Percentiles rank a stretch among this genome's conserved stretches.
These are phyloP conservation scores for Melanotaenia nigrans DNA, from an alignment of 2,797 vertebrate species.

Conservation along the genomic window DNA sequence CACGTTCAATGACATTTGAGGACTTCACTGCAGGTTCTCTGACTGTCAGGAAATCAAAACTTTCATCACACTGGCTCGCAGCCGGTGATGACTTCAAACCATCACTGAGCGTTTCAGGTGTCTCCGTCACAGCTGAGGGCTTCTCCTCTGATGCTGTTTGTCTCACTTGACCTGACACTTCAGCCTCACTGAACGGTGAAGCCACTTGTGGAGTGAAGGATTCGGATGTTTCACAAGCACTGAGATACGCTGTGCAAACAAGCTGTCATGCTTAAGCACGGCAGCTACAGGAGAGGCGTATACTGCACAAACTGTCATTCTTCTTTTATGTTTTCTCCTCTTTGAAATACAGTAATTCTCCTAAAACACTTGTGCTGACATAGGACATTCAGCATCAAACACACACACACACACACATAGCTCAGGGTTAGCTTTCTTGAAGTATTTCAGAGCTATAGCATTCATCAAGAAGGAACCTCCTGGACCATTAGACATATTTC, in stretches of 20 bases:
- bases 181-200: conserved; percentile 5
- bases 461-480: conserved; percentile 44
- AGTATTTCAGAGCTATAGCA: conserved; percentile 17
- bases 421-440: conserved; percentile 14
- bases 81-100: not conserved
- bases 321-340: conserved; percentile 12
- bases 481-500: conserved; percentile 26
- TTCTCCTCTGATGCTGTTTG: conserved; percentile 21
- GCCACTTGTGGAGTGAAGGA: conserved; percentile 32
- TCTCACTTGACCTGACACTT: conserved; percentile 25
- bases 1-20: too few relatives aligned
- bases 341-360: conserved; percentile 20
- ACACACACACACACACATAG: not conserved
- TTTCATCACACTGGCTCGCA: not conserved
- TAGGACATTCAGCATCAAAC: not conserved
- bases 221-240: not conserved
- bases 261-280: conserved; percentile 12
- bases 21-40: not conserved
- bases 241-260: conserved; percentile 9
- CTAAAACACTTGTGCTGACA: conserved; percentile 21
- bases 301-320: not conserved
- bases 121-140: not conserved
- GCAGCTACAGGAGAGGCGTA: conserved; percentile 2
- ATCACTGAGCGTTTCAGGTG: conserved; percentile 3
- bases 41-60: not conserved